phyloP scores from a whole-genome alignment of 2,797 vertebrate species.

The Siniperca obscura region DNA sequence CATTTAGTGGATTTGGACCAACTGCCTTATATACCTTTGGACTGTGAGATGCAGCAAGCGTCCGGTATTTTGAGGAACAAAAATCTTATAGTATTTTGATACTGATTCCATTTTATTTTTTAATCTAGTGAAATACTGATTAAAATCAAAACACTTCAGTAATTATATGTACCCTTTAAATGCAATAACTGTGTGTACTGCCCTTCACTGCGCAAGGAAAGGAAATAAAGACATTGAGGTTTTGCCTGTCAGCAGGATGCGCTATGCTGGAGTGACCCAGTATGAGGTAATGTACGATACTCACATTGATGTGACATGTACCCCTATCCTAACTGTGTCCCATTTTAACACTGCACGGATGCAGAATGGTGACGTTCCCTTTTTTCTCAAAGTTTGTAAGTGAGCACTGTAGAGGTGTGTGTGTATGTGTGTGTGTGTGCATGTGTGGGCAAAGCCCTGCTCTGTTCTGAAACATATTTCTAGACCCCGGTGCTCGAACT shows the following conservation, averaged over 20 bases:
- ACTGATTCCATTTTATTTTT: background rate
- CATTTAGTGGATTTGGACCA: slow-evolving; percentile 26
- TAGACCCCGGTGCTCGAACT: slow-evolving; percentile 56
- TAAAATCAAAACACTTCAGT: background rate
- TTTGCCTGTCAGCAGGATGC: slow-evolving; percentile 8
- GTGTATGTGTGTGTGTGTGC: slow-evolving; percentile 15
- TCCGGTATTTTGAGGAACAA: background rate
- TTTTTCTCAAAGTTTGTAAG: slow-evolving; percentile 66
- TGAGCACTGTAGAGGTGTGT: slow-evolving; percentile 26
- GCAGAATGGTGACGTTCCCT: slow-evolving; percentile 30
- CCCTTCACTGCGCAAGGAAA: background rate
- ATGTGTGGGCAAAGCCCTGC: slow-evolving; percentile 35
- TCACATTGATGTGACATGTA: slow-evolving; percentile 47
- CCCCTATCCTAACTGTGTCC: slow-evolving; percentile 23
- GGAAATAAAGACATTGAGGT: background rate
- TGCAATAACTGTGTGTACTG: background rate
- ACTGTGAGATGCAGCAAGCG: slow-evolving; percentile 3
- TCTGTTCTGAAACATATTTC: slow-evolving; percentile 71
- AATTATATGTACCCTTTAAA: background rate
- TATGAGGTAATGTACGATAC: slow-evolving; percentile 36
- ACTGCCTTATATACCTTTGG: slow-evolving; percentile 21
- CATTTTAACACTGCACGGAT: slow-evolving; percentile 42
- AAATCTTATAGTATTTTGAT: background rate
- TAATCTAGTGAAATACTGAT: background rate
- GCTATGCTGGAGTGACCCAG: slow-evolving; percentile 25